These are phyloP conservation scores for Entomobrya proxima DNA, from an alignment of 2,888 invertebrate genomes.

Conservation along the genomic window DNA sequence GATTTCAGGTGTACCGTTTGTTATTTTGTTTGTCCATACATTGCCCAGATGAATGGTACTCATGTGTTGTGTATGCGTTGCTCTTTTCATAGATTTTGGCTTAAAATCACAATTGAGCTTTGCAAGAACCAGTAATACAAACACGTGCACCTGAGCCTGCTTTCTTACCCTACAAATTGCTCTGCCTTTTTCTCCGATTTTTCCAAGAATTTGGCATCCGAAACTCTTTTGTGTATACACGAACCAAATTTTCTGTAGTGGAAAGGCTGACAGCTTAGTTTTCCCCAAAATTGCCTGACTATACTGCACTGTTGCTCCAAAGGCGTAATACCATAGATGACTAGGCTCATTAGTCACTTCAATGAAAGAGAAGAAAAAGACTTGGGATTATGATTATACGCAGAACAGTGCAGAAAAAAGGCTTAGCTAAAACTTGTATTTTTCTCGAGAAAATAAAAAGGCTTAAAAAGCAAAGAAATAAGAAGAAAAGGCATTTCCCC, in stretches of 20 bases:
- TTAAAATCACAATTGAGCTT: constrained; percentile 13
- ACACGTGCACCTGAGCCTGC: neutral
- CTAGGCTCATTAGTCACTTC: neutral
- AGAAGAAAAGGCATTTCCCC: neutral
- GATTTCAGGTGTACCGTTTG: constrained; percentile 29
- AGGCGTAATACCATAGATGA: neutral
- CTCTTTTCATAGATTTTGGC: neutral
- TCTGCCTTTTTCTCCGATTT: neutral
- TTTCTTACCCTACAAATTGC: too few species aligned
- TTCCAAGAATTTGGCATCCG: neutral
- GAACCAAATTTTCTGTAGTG: neutral
- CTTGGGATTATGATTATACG: neutral
- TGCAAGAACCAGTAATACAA: neutral
- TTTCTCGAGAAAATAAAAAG: too few species aligned
- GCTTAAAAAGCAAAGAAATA: too few species aligned
- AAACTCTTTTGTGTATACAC: neutral
- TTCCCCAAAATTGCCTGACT: neutral
- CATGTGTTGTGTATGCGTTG: too few species aligned
- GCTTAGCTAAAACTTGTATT: too few species aligned
- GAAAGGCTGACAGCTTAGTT: neutral
- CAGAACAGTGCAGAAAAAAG: too few species aligned
- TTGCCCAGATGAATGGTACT: neutral
- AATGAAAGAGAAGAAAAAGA: neutral
- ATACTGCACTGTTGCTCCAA: neutral
- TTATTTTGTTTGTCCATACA: neutral